A percentile compares a stretch with the other conserved stretches of the same genome.
Evolutionary conservation across 2,797 vertebrate genomes (phyloP).

Genomic region (Alfaro cultratus): DNA sequence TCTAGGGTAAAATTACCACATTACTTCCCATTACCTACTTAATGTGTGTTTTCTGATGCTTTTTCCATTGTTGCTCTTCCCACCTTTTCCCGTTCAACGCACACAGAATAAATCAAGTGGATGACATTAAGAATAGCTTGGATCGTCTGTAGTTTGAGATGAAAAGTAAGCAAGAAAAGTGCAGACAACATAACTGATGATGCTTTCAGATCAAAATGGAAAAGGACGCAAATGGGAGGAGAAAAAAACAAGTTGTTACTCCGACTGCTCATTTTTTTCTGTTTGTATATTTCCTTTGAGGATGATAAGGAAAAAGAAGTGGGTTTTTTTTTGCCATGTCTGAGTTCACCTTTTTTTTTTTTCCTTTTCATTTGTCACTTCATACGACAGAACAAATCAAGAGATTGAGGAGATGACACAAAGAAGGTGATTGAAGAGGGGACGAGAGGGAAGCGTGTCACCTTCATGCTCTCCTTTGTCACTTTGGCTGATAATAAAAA

Average conservation of each 20-base stretch:
- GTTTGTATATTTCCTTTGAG: not conserved
- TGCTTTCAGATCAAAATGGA: constrained; percentile 1
- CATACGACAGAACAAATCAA: constrained; percentile 31
- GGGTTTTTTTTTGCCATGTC: not conserved
- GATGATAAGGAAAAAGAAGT: not conserved
- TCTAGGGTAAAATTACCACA: not conserved
- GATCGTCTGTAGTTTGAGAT: not conserved
- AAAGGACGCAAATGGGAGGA: not conserved
- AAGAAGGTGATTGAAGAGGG: constrained; percentile 32
- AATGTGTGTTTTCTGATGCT: not conserved
- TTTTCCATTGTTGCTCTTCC: not conserved
- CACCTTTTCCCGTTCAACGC: not conserved
- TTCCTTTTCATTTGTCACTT: constrained; percentile 40
- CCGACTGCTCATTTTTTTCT: not conserved
- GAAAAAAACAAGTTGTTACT: too few species aligned
- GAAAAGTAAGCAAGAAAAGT: not conserved
- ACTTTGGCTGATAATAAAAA: constrained; percentile 5
- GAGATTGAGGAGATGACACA: constrained; percentile 30
- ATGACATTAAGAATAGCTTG: not conserved
- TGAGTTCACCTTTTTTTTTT: constrained; percentile 17
- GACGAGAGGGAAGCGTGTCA: constrained; percentile 23
- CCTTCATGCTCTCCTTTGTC: constrained; percentile 28
- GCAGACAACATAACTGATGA: not conserved
- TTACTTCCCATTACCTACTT: not conserved
- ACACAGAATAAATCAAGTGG: not conserved